A percentile compares a stretch with the other conserved stretches of the same genome.
These are phyloP conservation scores for Melospiza georgiana DNA, from an alignment of 2,113 vertebrate species.

Conservation along the genomic window DNA sequence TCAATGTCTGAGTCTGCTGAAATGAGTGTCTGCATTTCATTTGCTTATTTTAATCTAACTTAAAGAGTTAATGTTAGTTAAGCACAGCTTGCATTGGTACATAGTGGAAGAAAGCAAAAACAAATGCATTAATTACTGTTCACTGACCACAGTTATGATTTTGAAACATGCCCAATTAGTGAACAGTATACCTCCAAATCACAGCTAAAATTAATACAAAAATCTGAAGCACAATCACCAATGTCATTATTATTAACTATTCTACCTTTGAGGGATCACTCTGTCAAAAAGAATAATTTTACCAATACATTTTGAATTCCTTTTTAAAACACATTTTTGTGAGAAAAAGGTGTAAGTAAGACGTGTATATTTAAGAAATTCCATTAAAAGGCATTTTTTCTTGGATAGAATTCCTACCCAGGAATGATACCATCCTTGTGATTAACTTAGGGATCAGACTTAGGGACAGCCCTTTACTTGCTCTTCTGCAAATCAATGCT, in stretches of 20 bases:
- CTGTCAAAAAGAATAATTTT: neutral
- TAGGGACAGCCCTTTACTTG: neutral
- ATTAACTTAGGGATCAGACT: neutral
- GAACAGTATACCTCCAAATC: neutral
- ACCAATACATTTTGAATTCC: neutral
- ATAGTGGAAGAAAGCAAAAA: neutral
- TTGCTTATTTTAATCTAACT: neutral
- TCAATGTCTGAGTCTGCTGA: neutral
- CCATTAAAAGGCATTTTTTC: neutral
- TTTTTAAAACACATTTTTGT: neutral
- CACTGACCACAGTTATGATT: neutral
- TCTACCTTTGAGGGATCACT: neutral
- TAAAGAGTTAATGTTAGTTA: neutral
- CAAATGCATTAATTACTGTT: neutral
- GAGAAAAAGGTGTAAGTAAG: neutral
- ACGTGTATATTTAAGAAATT: neutral
- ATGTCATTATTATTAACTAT: neutral
- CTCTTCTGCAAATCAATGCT: neutral
- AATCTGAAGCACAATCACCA: neutral
- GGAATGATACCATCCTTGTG: neutral
- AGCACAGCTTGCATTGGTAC: neutral
- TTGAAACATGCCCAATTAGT: neutral
- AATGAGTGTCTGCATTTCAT: neutral
- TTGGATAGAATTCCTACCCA: neutral
- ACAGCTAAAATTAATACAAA: neutral